A percentile compares a stretch with the other conserved stretches of the same genome.
These are phyloP conservation scores for Rhinoraja longicauda DNA, from an alignment of 2,797 vertebrate species.

Conservation along the genomic window DNA sequence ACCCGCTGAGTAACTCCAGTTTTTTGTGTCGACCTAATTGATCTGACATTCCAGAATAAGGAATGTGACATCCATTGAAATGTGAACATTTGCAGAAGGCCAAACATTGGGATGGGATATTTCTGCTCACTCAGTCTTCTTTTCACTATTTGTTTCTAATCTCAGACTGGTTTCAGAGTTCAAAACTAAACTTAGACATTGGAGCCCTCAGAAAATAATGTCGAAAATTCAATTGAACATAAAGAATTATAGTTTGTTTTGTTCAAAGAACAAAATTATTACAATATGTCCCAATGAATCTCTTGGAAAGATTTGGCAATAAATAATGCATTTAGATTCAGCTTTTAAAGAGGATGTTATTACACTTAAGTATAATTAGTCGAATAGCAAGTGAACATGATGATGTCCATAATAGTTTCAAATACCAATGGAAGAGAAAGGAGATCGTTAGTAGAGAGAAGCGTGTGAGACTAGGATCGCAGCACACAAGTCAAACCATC, in stretches of 20 bases:
- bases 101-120: background rate
- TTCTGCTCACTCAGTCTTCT: background rate
- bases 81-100: background rate
- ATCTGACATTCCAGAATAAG: background rate
- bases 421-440: background rate
- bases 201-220: background rate
- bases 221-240: background rate
- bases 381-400: background rate
- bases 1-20: too few species aligned
- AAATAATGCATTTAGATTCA: conserved; percentile 1
- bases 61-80: background rate
- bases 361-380: background rate
- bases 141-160: background rate
- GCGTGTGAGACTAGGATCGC: background rate
- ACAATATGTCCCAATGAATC: background rate
- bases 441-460: too few species aligned
- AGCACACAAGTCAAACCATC: too few species aligned
- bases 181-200: background rate
- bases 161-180: background rate
- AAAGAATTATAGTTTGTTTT: background rate
- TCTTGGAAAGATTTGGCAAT: background rate
- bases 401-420: background rate
- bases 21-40: too few species aligned
- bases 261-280: conserved; percentile 19
- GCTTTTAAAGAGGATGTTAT: background rate